Evolutionary conservation across 2,888 invertebrate genomes (phyloP).

Genomic region (Melitaea athalia): DNA sequence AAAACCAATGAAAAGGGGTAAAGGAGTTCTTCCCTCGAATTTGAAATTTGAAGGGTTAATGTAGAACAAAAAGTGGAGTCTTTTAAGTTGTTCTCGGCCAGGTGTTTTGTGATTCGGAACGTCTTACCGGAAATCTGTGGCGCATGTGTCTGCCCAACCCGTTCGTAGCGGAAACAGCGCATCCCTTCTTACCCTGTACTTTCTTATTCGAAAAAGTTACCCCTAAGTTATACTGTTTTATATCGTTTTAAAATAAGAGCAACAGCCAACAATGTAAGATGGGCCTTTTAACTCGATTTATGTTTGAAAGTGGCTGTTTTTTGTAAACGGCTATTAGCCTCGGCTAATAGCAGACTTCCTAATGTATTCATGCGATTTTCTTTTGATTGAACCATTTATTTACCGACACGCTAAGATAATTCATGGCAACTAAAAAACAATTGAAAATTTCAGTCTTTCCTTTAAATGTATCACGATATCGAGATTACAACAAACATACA

Average conservation of each 20-base stretch:
- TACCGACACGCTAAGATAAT: slow-evolving; percentile 1
- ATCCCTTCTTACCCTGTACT: slow-evolving; percentile 61
- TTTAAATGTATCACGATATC: background rate
- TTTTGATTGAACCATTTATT: slow-evolving; percentile 6
- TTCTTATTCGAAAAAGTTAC: slow-evolving; percentile 62
- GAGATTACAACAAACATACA: too few species aligned
- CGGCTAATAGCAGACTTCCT: slow-evolving; percentile 12
- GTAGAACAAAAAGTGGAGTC: slow-evolving; percentile 65
- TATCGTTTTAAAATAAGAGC: slow-evolving; percentile 22
- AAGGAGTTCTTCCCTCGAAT: slow-evolving; percentile 64
- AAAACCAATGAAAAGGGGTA: slow-evolving; percentile 64
- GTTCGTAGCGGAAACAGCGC: slow-evolving; percentile 73
- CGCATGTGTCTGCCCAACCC: slow-evolving; percentile 74
- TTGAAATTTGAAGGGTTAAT: slow-evolving; percentile 66
- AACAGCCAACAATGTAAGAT: slow-evolving; percentile 17
- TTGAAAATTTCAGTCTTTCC: background rate
- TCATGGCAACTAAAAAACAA: background rate
- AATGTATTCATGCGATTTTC: slow-evolving; percentile 16
- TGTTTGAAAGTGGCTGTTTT: slow-evolving; percentile 5
- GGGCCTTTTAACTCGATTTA: slow-evolving; percentile 10
- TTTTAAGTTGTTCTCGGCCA: slow-evolving; percentile 69
- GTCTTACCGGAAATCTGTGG: slow-evolving; percentile 79
- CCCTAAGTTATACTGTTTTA: slow-evolving; percentile 42
- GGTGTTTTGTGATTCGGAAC: slow-evolving; percentile 68
- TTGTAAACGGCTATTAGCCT: slow-evolving; percentile 4